Evolutionary conservation across 2,113 vertebrate species (phyloP).

Genomic region (Rhegmatorhina hoffmannsi): DNA sequence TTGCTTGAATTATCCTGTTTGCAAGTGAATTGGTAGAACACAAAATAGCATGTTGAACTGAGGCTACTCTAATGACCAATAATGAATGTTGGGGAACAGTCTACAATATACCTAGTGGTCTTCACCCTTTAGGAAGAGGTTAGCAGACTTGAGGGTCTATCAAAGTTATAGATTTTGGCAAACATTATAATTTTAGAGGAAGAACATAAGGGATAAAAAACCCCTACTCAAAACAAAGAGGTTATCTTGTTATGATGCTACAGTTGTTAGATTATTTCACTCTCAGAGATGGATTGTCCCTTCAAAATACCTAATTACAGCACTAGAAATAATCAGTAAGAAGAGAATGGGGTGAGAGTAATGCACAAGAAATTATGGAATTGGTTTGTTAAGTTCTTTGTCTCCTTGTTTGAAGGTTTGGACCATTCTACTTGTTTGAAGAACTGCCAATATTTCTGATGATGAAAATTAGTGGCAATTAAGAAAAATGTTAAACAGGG

Average conservation of each 20-base stretch:
- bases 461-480: background rate
- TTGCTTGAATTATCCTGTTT: background rate
- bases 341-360: background rate
- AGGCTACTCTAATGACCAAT: background rate
- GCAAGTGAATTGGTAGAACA: background rate
- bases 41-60: background rate
- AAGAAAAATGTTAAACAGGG: background rate
- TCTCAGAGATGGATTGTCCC: background rate
- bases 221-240: fast-evolving
- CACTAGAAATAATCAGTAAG: background rate
- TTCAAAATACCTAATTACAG: background rate
- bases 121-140: background rate
- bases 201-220: background rate
- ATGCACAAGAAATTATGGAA: background rate
- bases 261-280: background rate
- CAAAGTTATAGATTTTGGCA: background rate
- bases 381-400: background rate
- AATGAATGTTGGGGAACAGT: background rate
- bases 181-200: background rate
- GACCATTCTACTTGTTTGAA: background rate
- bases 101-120: background rate
- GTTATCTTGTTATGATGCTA: background rate
- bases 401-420: background rate
- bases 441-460: background rate
- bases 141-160: background rate